phyloP scores from a whole-genome alignment of 2,113 vertebrate genomes.

The Microtus pennsylvanicus region DNA sequence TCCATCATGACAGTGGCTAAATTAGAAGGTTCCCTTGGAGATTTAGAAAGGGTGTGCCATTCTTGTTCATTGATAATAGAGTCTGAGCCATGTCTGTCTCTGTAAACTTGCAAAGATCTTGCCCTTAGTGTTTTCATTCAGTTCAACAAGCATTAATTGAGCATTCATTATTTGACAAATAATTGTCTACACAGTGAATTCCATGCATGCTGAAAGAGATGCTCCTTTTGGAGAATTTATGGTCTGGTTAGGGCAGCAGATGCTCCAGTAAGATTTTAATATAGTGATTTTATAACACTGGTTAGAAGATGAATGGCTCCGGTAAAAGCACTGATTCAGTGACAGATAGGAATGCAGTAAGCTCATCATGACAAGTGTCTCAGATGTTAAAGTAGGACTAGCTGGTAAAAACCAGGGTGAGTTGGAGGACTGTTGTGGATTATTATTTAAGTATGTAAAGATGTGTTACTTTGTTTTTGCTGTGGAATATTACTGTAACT shows the following conservation, averaged over 20 bases:
- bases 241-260: not conserved
- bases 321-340: not conserved
- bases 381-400: not conserved
- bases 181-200: not conserved
- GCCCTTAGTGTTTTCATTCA: conserved; percentile 29
- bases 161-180: conserved; percentile 60
- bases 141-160: conserved; percentile 38
- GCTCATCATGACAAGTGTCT: not conserved
- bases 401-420: not conserved
- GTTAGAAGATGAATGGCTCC: not conserved
- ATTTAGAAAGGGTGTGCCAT: not conserved
- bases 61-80: conserved; percentile 31
- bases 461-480: not conserved
- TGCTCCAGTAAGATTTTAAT: not conserved
- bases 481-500: not conserved
- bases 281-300: not conserved
- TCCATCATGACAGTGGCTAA: conserved; percentile 6
- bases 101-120: conserved; percentile 36
- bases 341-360: not conserved
- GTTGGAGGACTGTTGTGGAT: not conserved
- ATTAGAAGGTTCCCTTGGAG: not conserved
- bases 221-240: not conserved
- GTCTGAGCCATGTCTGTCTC: conserved; percentile 1
- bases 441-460: not conserved
- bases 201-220: conserved; percentile 22